Evolutionary conservation across 1,140 invertebrate species (phyloP).

Genomic region (Epicauta chinensis): DNA sequence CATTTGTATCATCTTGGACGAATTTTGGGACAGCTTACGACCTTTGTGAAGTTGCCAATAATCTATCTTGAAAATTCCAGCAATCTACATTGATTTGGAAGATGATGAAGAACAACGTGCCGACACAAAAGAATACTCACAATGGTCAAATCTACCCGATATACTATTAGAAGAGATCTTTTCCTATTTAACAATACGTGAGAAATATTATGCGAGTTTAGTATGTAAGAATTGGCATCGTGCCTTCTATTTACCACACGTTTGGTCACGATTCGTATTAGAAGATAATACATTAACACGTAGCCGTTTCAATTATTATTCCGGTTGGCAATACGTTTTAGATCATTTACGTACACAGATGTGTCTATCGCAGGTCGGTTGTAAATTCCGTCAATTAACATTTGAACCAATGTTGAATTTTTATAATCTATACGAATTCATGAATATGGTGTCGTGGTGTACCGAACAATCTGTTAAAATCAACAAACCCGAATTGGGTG

Average conservation of each 20-base stretch:
- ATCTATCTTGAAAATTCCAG: slow-evolving; percentile 42
- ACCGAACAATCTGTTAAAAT: slow-evolving; percentile 45
- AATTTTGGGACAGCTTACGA: too few species aligned
- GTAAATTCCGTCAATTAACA: slow-evolving; percentile 58
- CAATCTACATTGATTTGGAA: slow-evolving; percentile 55
- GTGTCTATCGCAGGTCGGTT: slow-evolving; percentile 65
- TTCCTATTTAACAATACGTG: slow-evolving; percentile 57
- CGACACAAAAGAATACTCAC: slow-evolving; percentile 45
- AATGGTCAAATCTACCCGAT: slow-evolving; percentile 68
- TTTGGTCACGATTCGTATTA: slow-evolving; percentile 68
- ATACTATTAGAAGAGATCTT: slow-evolving; percentile 74
- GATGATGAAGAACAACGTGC: slow-evolving; percentile 41
- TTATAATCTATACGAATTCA: slow-evolving; percentile 78
- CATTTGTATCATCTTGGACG: too few species aligned
- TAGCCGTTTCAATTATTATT: slow-evolving; percentile 74
- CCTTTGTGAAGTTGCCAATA: too few species aligned
- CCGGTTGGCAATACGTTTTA: slow-evolving; percentile 73
- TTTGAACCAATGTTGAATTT: slow-evolving; percentile 74
- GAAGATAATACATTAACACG: slow-evolving; percentile 68
- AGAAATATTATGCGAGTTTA: slow-evolving; percentile 69
- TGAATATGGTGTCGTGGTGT: slow-evolving; percentile 72
- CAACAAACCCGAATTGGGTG: slow-evolving; percentile 39
- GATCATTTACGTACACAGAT: slow-evolving; percentile 69
- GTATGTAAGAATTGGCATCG: slow-evolving; percentile 64
- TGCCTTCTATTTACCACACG: slow-evolving; percentile 65